Evolutionary conservation across 1,140 invertebrate genomes (phyloP).

Genomic region (Thrips palmi): DNA sequence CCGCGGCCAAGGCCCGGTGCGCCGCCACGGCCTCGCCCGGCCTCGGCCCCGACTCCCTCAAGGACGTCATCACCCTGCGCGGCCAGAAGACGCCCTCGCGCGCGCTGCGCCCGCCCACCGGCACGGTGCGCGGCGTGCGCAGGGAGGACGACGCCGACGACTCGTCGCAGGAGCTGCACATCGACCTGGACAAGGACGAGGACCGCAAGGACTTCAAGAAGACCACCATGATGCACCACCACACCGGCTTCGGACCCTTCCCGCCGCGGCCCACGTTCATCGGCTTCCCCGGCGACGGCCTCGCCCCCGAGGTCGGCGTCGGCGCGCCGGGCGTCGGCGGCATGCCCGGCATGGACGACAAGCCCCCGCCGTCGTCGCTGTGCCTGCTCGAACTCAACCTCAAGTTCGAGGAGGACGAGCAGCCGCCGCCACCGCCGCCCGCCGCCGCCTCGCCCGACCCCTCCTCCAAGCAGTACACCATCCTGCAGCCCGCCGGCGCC

Average conservation of each 20-base stretch:
- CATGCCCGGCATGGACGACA: constrained; percentile 20
- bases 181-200: constrained; percentile 49
- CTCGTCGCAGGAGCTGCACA: constrained; percentile 58
- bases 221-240: constrained; percentile 26
- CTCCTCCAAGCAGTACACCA: constrained; percentile 54
- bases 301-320: constrained; percentile 21
- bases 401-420: constrained; percentile 22
- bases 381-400: constrained; percentile 27
- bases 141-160: too few species aligned
- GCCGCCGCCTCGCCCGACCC: constrained; percentile 31
- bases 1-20: constrained; percentile 34
- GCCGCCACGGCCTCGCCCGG: constrained; percentile 38
- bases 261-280: constrained; percentile 42
- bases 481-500: constrained; percentile 56
- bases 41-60: constrained; percentile 34
- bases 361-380: constrained; percentile 15
- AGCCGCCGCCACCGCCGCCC: constrained; percentile 17
- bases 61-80: constrained; percentile 43
- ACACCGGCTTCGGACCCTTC: constrained; percentile 32
- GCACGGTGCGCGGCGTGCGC: too few species aligned
- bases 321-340: constrained; percentile 21
- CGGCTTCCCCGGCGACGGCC: constrained; percentile 30
- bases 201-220: constrained; percentile 28
- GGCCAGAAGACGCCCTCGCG: constrained; percentile 19
- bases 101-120: too few species aligned